Base-by-base conservation (phyloP, 2,113 vertebrate genomes). In the Petrocephalus zakoni region DNA sequence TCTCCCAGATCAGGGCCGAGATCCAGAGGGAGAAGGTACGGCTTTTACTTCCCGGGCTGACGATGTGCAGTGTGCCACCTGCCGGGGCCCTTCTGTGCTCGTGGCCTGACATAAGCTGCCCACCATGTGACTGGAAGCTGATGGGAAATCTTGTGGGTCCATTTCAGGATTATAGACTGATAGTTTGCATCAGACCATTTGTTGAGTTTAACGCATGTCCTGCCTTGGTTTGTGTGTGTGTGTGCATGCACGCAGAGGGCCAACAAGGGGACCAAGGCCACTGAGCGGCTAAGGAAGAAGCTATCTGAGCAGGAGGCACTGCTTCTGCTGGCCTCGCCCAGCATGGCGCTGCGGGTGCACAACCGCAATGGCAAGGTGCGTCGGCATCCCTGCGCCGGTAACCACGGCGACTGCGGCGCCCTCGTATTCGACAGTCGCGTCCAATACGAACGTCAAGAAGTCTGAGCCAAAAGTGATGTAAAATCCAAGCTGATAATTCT, bases 1-100 rank as follows among this genome's bases (percentile, higher is more conserved):
- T 99, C 94, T 99, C 98, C 29, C 98, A 99, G 92, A 96, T 99
- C 84, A 98, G 98, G 94, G 98, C 95, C 0, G 98, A 99, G 90
- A 96, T 99, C 89, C 98, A 98, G 92, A 96, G 97, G 88, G 98
- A 99, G 92, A 99, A 98, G 97, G 98, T 99, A 93, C 15, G 5
- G 15, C n/a, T 21, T 19, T 68, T 22, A 4, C 5, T 11, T 22
- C 42, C 9, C 5, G 2, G 2, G 42, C 3, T 22, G 81, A n/a
- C 8, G 22, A 0, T 5, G 6, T 21, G 68, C 9, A 37, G 19
- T 10, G 75, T 37, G 4, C 37, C 15, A 17, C 15, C 2, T 4
- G 2, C 21, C 21, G 1, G 68, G 13, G 13, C 29, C 29, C 11
- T 78, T 68, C 61, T n/a, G 10, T 25, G 58, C 61, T 25, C 9